Base-by-base conservation (phyloP, 2,888 invertebrate species). In the Acholoe squamosa region DNA sequence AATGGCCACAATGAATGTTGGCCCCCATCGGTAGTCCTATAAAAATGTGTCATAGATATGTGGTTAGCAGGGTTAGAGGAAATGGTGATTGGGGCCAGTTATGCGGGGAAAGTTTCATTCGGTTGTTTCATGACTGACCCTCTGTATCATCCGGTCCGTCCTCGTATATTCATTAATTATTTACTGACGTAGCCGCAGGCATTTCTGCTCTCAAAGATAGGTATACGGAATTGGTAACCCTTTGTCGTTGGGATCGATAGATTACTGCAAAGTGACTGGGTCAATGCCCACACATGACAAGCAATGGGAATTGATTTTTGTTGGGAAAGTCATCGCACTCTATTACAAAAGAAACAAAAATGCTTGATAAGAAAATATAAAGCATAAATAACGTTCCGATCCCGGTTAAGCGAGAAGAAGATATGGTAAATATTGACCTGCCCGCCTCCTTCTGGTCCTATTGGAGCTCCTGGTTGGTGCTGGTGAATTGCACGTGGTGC, bases 341-440 rank as follows among this genome's bases (percentile, higher is more conserved):
- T 80, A 80, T 80, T 43, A 22, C 34, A 33, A 80, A 80, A 43
- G 22, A 19, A 80, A 80, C 80, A 12, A 80, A 34, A 3, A n/a
- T 3, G 80, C 34, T 34, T 33, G 80, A 43, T 80, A 80, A 80
- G 80, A 80, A 80, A 80, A 10, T 7, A 80, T 80, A 34, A 80
- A 33, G 80, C 25, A 19, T 14, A 16, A 3, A 80, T 43, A 7
- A 10, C 43, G 5, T 43, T 10, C 71, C 22, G 76, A 3, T 76
- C 5, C 76, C 10, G 25, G n/a, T 0, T 43, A 43, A 43, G 34
- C 34, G 43, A 31, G 80, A 14, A 43, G 14, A 43, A 5, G 80
- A 80, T 80, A 33, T 34, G 33, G 80, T 34, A 80, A 80, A 80
- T 80, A 80, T 80, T 80, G 80, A 80, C 80, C 25, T 5, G 31